Evolutionary conservation across 2,113 vertebrate species (phyloP).

Genomic region (Campylorhamphus procurvoides): DNA sequence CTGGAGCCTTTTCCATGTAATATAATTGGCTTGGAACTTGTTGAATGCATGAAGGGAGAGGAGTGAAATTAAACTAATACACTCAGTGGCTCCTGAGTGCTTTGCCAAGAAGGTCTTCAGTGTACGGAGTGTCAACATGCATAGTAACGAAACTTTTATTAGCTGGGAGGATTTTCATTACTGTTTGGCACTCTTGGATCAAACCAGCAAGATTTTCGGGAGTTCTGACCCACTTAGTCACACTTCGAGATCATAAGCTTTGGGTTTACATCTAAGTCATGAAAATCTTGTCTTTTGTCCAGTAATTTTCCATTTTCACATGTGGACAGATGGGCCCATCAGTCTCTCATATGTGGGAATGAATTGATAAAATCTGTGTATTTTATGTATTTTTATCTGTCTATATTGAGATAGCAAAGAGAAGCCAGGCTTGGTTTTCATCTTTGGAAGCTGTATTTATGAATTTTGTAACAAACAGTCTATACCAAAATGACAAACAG

Average conservation of each 20-base stretch:
- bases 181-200: background rate
- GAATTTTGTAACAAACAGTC: background rate
- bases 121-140: slow-evolving; percentile 48
- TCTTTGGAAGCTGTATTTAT: background rate
- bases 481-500: background rate
- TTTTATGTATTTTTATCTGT: background rate
- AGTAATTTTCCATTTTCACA: background rate
- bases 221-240: slow-evolving; percentile 33
- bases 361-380: background rate
- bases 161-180: slow-evolving; percentile 58
- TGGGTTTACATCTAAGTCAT: slow-evolving; percentile 42
- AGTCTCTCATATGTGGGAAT: background rate
- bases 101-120: slow-evolving; percentile 66
- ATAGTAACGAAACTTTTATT: slow-evolving; percentile 35
- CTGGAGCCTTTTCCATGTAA: slow-evolving; percentile 29
- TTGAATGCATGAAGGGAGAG: slow-evolving; percentile 55
- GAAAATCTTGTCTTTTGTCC: background rate
- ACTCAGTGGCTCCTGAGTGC: slow-evolving; percentile 66
- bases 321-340: background rate
- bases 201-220: slow-evolving; percentile 2
- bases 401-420: background rate
- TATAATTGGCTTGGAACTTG: slow-evolving; percentile 58
- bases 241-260: slow-evolving; percentile 20
- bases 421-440: background rate
- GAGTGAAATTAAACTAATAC: slow-evolving; percentile 65